Evolutionary conservation across 1,140 invertebrate species (phyloP).

Genomic region (Ganaspis sp.): DNA sequence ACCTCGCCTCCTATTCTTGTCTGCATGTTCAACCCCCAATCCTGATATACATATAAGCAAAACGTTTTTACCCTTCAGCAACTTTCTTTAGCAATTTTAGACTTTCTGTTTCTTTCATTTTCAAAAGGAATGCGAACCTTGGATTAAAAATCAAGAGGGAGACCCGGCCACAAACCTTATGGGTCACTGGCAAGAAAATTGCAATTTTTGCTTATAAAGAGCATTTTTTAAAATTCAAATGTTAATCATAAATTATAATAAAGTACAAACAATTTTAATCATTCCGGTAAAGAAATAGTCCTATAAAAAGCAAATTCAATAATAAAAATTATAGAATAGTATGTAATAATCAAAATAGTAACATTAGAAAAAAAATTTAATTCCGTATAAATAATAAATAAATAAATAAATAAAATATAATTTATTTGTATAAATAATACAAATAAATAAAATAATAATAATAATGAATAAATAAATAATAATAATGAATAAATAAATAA

Average conservation of each 20-base stretch:
- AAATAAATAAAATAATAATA: too few species aligned
- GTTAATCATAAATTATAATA: neutral
- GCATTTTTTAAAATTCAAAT: neutral
- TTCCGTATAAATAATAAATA: too few species aligned
- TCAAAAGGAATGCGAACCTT: neutral
- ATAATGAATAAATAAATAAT: too few species aligned
- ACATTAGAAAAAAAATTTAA: too few species aligned
- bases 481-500: too few species aligned
- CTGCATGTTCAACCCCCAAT: conserved; percentile 21
- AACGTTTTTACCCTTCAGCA: conserved; percentile 22
- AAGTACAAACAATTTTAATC: neutral
- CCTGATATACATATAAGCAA: conserved; percentile 22
- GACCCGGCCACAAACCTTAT: neutral
- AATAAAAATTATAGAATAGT: too few species aligned
- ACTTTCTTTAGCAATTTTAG: neutral
- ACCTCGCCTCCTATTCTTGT: conserved; percentile 6
- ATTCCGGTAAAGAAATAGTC: too few species aligned
- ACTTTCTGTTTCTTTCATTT: neutral
- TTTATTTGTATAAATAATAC: too few species aligned
- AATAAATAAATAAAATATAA: too few species aligned
- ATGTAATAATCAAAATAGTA: too few species aligned
- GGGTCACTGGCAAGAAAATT: conserved; percentile 13
- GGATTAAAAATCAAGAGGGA: conserved; percentile 2
- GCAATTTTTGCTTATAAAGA: neutral
- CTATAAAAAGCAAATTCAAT: too few species aligned